A percentile compares a stretch with the other conserved stretches of the same genome.
phyloP scores from a whole-genome alignment of 2,113 vertebrate species.

The Stigmatopora argus region DNA sequence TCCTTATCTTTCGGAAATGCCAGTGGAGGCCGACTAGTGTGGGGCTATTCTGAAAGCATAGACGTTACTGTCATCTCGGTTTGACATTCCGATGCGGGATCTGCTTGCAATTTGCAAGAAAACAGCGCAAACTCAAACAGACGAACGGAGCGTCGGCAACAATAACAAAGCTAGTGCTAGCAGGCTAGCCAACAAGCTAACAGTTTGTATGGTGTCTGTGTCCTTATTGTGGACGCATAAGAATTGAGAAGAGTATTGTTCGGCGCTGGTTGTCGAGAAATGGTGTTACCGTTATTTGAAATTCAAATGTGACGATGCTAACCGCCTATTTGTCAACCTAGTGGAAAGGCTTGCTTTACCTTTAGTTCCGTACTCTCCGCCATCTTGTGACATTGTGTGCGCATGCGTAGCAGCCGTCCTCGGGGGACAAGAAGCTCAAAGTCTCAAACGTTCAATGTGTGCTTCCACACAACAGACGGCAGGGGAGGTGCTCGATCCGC shows the following conservation, averaged over 20 bases:
- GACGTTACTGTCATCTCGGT: not conserved
- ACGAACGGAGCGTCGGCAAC: constrained; percentile 57
- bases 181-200: constrained; percentile 52
- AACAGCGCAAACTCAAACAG: constrained; percentile 22
- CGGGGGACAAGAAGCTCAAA: constrained; percentile 60
- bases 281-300: not conserved
- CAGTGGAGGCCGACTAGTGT: not conserved
- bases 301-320: constrained; percentile 13
- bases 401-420: constrained; percentile 81
- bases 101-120: constrained; percentile 16
- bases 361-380: constrained; percentile 99
- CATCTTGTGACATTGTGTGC: constrained; percentile 89
- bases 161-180: constrained; percentile 70
- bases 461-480: constrained; percentile 8
- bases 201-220: constrained; percentile 21
- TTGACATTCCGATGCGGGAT: not conserved
- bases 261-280: constrained; percentile 4
- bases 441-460: too few relatives aligned
- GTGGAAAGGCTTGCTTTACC: constrained; percentile 85
- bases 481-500: constrained; percentile 38
- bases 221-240: constrained; percentile 2
- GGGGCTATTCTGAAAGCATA: not conserved
- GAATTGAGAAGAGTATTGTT: not conserved
- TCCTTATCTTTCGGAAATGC: not conserved
- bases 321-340: constrained; percentile 71